phyloP scores from a whole-genome alignment of 2,888 invertebrate genomes.

The Stenodera caucasica region DNA sequence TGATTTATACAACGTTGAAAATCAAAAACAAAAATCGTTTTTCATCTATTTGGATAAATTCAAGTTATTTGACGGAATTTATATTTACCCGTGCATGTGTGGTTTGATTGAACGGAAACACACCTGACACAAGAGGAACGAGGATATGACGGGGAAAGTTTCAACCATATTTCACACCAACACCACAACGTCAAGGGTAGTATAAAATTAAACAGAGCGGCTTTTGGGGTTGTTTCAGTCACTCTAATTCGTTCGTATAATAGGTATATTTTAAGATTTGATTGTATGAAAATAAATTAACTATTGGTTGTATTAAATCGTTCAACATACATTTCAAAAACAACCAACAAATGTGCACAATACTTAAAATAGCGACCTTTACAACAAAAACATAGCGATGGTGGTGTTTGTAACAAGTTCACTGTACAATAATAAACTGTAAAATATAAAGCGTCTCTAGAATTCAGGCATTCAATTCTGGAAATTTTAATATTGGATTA shows the following conservation, averaged over 20 bases:
- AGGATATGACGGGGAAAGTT: neutral
- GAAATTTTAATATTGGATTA: neutral
- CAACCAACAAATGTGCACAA: slow-evolving; percentile 6
- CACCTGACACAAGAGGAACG: slow-evolving; percentile 2
- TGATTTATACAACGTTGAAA: neutral
- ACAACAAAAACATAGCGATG: neutral
- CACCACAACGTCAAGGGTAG: neutral
- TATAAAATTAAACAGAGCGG: neutral
- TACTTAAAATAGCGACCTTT: slow-evolving; percentile 3
- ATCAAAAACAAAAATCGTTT: neutral
- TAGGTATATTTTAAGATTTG: neutral
- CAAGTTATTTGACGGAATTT: neutral
- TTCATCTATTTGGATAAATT: neutral
- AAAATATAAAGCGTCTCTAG: neutral
- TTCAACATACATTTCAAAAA: neutral
- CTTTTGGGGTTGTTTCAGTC: too few species aligned
- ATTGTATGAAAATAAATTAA: neutral
- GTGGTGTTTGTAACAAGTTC: slow-evolving; percentile 2
- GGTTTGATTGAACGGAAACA: neutral
- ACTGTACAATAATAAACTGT: slow-evolving; percentile 5
- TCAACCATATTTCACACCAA: neutral
- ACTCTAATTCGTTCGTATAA: neutral
- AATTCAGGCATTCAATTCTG: neutral
- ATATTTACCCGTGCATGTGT: neutral
- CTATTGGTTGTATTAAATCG: neutral